Evolutionary conservation across 2,113 vertebrate genomes (phyloP).

Genomic region (Caracal caracal): DNA sequence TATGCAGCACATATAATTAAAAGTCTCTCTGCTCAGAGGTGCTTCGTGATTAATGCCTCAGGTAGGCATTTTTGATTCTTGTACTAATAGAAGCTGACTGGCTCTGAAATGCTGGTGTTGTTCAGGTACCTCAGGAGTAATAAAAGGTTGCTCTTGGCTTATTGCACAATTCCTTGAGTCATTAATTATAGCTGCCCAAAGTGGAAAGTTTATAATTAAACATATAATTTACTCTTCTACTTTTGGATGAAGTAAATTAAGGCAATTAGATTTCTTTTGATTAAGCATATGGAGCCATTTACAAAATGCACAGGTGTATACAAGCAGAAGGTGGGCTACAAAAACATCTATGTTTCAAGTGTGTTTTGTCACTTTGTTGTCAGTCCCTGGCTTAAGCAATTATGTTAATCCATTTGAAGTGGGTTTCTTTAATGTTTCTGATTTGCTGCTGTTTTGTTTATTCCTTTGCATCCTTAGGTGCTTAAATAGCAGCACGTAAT

Average conservation of each 20-base stretch:
- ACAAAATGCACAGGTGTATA: conserved; percentile 59
- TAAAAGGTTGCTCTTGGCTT: conserved; percentile 83
- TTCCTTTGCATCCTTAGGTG: conserved; percentile 40
- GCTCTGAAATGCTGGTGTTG: conserved; percentile 43
- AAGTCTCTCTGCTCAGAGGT: conserved; percentile 60
- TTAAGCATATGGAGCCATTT: conserved; percentile 74
- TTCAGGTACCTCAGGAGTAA: conserved; percentile 84
- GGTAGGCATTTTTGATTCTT: conserved; percentile 79
- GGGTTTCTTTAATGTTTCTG: conserved; percentile 61
- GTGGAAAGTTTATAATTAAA: conserved; percentile 89
- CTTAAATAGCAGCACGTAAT: conserved; percentile 66
- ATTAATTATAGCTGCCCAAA: conserved; percentile 88
- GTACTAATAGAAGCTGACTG: conserved; percentile 86
- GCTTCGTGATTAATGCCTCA: conserved; percentile 84
- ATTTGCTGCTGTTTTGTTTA: conserved; percentile 67
- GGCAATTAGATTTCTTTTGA: conserved; percentile 84
- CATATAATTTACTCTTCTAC: conserved; percentile 84
- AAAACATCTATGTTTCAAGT: conserved; percentile 46
- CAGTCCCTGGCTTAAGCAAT: conserved; percentile 72
- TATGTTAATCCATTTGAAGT: conserved; percentile 75
- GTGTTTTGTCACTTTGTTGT: conserved; percentile 71
- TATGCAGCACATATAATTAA: conserved; percentile 79
- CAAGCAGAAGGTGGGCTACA: conserved; percentile 44
- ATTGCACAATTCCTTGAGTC: conserved; percentile 83
- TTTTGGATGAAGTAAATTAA: conserved; percentile 83